Base-by-base conservation (phyloP, 92 coral and sea anemone genomes). In the Porites lobata region DNA sequence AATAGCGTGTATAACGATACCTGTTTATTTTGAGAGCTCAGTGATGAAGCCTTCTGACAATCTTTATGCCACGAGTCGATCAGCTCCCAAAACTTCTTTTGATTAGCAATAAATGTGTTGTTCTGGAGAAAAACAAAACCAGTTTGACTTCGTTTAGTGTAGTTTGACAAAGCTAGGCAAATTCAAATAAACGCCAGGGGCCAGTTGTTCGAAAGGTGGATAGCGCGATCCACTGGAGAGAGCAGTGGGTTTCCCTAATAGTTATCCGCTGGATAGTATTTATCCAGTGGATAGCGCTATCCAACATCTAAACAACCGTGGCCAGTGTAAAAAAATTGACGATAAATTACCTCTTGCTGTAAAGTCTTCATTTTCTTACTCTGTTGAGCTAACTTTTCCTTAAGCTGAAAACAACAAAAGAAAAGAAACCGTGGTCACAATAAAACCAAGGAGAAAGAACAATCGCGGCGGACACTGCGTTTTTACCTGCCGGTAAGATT, bases 1-100 rank as follows among this genome's bases (percentile, higher is more conserved):
- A 62, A 62, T 15, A 62, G 20, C 66, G 21, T 11, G 66, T 62
- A 14, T 12, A 10, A 14, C 4, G 54, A 17, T 73, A 84, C 87
- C 80, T 63, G 61, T 17, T 50, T 65, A 50, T 20, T 51, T 32
- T 15, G 58, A 12, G 52, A 10, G 24, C 14, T 52, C 47, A 29
- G 77, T 11, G 79, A 43, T 12, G 92, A 92, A 4, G 92, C 93
- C 72, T 86, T 83, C 72, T 95, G 94, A 82, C 98, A 95, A 43
- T 93, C 96, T 29, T 78, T 85, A 50, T 95, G 98, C 98, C 98
- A 95, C 9, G 92, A 83, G 86, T 95, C 98, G 19, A 95, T 92
- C 76, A 95, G 70, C 77, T 92, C 98, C 98, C 98, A 95, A 51
- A 95, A 83, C 75, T 47, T 90, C 85, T 69, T 89, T 90, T 95